phyloP scores from a whole-genome alignment of 2,113 vertebrate genomes.

The Psilopogon haemacephalus region DNA sequence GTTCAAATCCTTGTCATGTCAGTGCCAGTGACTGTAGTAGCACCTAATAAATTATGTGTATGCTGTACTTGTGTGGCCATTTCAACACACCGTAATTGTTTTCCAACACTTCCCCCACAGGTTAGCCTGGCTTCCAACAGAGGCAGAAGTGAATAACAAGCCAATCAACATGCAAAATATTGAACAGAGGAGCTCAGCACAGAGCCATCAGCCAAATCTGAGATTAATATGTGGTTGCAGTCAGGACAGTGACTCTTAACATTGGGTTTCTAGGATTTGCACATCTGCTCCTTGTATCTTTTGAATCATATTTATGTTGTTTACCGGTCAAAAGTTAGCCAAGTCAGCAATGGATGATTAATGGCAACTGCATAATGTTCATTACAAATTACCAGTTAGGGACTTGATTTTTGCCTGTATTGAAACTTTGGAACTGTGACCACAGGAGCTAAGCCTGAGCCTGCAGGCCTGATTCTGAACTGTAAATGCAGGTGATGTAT shows the following conservation, averaged over 20 bases:
- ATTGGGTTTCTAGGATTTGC: neutral
- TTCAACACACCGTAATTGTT: conserved; percentile 55
- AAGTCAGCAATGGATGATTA: neutral
- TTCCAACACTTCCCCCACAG: conserved; percentile 56
- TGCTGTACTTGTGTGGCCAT: conserved; percentile 44
- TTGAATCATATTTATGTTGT: neutral
- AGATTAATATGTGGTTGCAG: neutral
- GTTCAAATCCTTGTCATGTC: conserved; percentile 30
- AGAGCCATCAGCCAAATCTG: neutral
- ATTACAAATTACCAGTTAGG: neutral
- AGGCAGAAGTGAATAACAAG: conserved; percentile 67
- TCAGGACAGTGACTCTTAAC: neutral
- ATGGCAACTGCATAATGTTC: neutral
- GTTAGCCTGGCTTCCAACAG: conserved; percentile 65
- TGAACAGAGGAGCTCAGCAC: conserved; percentile 31
- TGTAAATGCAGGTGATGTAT: fast-evolving
- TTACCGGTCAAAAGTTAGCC: neutral
- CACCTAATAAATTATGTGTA: conserved; percentile 63
- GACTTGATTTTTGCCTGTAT: neutral
- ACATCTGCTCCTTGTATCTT: neutral
- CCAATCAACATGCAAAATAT: conserved; percentile 62
- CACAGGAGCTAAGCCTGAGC: neutral
- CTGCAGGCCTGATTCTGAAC: fast-evolving
- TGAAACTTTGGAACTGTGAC: neutral
- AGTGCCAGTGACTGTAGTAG: conserved; percentile 25